Evolutionary conservation across 2,888 invertebrate species (phyloP).

Genomic region (Lottia scabra): DNA sequence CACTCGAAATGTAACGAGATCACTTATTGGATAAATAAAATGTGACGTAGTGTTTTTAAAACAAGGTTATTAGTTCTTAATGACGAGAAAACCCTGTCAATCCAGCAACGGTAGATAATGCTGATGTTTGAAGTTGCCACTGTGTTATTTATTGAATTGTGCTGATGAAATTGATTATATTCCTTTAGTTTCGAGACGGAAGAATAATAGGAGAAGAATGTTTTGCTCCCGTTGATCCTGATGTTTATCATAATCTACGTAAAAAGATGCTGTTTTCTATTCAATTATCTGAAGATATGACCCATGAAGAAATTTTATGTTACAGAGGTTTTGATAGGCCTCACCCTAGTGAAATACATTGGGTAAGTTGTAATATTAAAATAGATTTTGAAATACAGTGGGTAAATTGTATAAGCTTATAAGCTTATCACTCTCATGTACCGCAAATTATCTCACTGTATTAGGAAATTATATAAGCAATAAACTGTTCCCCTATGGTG

Average conservation of each 20-base stretch:
- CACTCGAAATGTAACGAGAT: no score
- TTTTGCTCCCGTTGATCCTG: slow-evolving; percentile 37
- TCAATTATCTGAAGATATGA: slow-evolving; percentile 21
- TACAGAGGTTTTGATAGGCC: slow-evolving; percentile 21
- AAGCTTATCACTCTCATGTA: no score
- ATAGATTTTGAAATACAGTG: no score
- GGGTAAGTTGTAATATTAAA: neutral
- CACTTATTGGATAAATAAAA: no score
- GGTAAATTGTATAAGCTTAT: neutral
- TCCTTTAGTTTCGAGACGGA: slow-evolving; percentile 33
- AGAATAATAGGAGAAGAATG: slow-evolving; percentile 37
- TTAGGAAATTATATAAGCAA: no score
- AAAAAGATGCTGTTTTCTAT: slow-evolving; percentile 37
- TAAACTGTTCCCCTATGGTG: no score
- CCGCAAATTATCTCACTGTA: no score
- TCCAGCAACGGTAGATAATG: no score
- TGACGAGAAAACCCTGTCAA: no score
- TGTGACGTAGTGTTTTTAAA: no score
- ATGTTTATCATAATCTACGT: slow-evolving; percentile 36
- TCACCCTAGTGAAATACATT: slow-evolving; percentile 8
- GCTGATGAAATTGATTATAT: slow-evolving; percentile 1
- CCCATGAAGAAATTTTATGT: slow-evolving; percentile 27
- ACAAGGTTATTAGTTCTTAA: no score
- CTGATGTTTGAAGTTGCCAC: no score
- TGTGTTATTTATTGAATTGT: neutral